Percentiles rank a stretch among this genome's conserved stretches.
These are phyloP conservation scores for Thyatira batis DNA, from an alignment of 2,888 invertebrate species.

Conservation along the genomic window DNA sequence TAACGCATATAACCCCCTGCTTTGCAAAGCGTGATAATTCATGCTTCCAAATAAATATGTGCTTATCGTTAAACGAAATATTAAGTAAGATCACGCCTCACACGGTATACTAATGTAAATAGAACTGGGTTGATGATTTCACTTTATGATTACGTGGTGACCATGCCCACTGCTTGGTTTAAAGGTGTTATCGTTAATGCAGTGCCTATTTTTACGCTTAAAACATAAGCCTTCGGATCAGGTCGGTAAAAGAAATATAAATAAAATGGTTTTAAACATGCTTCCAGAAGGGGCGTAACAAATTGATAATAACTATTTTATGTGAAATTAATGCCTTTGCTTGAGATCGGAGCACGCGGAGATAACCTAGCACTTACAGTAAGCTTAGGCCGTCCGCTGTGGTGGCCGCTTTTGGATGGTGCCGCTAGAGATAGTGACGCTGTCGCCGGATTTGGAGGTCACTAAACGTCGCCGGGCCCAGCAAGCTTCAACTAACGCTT, in stretches of 20 bases:
- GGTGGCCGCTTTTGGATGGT: constrained; percentile 75
- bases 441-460: constrained; percentile 69
- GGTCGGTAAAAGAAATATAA: constrained; percentile 52
- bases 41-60: constrained; percentile 68
- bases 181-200: constrained; percentile 49
- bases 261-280: constrained; percentile 59
- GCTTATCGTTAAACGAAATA: constrained; percentile 57
- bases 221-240: constrained; percentile 60
- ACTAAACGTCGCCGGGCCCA: constrained; percentile 76
- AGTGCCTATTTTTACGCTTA: constrained; percentile 64
- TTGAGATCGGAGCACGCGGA: constrained; percentile 80
- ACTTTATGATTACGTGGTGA: constrained; percentile 61
- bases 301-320: constrained; percentile 61
- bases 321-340: constrained; percentile 80
- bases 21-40: constrained; percentile 77
- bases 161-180: constrained; percentile 72
- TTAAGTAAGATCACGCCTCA: constrained; percentile 66
- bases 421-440: constrained; percentile 72
- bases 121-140: constrained; percentile 55
- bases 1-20: constrained; percentile 70
- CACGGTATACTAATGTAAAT: constrained; percentile 74
- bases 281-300: constrained; percentile 76
- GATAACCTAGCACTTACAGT: constrained; percentile 82
- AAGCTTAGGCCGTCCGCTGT: constrained; percentile 76
- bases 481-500: constrained; percentile 82